phyloP scores from a whole-genome alignment of 2,888 invertebrate genomes.

The Hedya salicella region DNA sequence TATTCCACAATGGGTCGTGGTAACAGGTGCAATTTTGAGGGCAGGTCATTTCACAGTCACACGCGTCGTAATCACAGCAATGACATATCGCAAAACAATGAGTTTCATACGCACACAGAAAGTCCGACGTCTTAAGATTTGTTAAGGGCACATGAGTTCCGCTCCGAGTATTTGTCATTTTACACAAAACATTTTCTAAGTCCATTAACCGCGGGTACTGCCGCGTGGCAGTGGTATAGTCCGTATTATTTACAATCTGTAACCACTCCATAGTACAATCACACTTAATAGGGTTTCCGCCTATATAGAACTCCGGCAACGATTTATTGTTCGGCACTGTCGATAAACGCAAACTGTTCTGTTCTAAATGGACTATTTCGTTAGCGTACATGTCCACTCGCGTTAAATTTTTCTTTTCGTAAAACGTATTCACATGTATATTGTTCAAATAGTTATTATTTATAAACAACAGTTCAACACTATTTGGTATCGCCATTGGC shows the following conservation, averaged over 20 bases:
- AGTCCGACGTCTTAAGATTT: conserved; percentile 91
- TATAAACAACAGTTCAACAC: conserved; percentile 94
- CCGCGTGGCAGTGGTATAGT: conserved; percentile 92
- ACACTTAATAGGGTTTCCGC: conserved; percentile 97
- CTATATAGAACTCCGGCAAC: conserved; percentile 95
- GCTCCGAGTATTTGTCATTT: conserved; percentile 93
- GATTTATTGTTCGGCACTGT: conserved; percentile 89
- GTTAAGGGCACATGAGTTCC: conserved; percentile 91
- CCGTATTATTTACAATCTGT: conserved; percentile 87
- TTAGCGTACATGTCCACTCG: conserved; percentile 96
- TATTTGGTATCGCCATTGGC: conserved; percentile 94
- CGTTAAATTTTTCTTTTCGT: conserved; percentile 92
- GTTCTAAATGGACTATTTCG: conserved; percentile 91
- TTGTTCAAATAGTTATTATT: conserved; percentile 94
- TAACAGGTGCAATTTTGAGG: conserved; percentile 97
- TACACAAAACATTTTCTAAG: conserved; percentile 94
- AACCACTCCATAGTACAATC: conserved; percentile 98
- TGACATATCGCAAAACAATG: conserved; percentile 98
- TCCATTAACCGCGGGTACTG: conserved; percentile 96
- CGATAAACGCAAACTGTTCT: conserved; percentile 92
- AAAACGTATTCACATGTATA: conserved; percentile 94
- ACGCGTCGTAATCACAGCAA: conserved; percentile 98
- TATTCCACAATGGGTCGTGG: conserved; percentile 97
- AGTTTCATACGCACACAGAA: conserved; percentile 95
- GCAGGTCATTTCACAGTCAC: conserved; percentile 98